Conservation (phyloP, 2,113 vertebrate species). For the Corapipo altera region DNA sequence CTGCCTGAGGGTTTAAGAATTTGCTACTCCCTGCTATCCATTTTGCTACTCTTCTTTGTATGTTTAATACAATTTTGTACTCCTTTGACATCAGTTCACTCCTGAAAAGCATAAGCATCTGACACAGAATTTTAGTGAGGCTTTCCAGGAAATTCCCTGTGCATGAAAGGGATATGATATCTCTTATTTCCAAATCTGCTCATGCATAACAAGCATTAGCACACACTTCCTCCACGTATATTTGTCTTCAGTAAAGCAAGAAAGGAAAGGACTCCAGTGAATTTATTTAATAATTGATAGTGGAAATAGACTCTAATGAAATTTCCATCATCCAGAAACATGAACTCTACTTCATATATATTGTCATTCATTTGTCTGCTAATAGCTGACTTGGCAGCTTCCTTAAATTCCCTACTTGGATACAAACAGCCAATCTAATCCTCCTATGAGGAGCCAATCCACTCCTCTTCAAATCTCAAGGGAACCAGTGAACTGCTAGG, state of each 20-base stretch:
- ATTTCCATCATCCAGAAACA: conserved; percentile 89
- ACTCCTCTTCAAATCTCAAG: not conserved
- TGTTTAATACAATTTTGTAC: not conserved
- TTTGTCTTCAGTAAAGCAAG: conserved; percentile 53
- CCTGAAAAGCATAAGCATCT: conserved; percentile 49
- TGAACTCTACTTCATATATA: conserved; percentile 72
- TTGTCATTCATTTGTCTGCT: conserved; percentile 49
- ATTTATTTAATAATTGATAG: conserved; percentile 91
- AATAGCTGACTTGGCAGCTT: conserved; percentile 48
- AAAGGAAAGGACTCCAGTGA: conserved; percentile 69
- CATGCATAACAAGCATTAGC: conserved; percentile 53
- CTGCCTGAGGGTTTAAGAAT: not conserved
- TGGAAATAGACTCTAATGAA: conserved; percentile 92
- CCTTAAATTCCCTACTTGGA: conserved; percentile 22
- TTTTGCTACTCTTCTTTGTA: conserved; percentile 4
- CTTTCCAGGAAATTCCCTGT: conserved; percentile 47
- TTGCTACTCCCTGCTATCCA: not conserved
- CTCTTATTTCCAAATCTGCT: conserved; percentile 60
- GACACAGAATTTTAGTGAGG: conserved; percentile 26
- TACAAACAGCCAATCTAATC: not conserved
- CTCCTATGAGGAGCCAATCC: not conserved
- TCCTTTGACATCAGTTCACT: conserved; percentile 5
- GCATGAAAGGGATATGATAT: not conserved
- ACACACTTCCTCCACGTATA: conserved; percentile 41
- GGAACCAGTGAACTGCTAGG: not conserved